Conservation (phyloP, 2,888 invertebrate species). For the Hecatera dysodea region DNA sequence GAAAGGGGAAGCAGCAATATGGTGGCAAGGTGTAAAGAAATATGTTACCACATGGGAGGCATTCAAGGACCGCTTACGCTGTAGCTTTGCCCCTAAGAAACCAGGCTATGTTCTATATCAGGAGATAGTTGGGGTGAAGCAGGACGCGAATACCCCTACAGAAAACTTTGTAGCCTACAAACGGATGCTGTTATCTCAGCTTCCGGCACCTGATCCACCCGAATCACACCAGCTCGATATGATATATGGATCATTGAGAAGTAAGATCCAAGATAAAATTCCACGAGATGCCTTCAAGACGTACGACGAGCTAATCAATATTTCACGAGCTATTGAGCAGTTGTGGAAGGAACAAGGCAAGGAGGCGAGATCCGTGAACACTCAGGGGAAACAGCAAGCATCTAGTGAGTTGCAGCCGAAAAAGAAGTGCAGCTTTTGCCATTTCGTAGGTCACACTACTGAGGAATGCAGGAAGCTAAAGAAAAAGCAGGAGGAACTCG, state of each 20-base stretch:
- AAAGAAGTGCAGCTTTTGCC: not conserved
- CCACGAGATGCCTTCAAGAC: not conserved
- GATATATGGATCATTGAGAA: constrained; percentile 1
- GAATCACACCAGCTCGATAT: not conserved
- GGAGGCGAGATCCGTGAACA: not conserved
- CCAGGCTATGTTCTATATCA: too few species aligned
- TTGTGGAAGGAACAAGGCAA: not conserved
- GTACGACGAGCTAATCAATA: not conserved
- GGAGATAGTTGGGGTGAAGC: too few species aligned
- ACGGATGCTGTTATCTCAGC: not conserved
- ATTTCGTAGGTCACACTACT: too few species aligned
- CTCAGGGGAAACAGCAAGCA: not conserved
- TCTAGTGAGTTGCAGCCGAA: not conserved
- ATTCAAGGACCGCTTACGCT: not conserved
- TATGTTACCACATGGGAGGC: not conserved
- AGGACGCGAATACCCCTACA: too few species aligned
- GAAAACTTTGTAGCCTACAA: too few species aligned
- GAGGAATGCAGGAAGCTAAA: not conserved
- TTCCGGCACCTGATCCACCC: not conserved
- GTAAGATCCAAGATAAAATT: not conserved
- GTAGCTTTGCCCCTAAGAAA: too few species aligned
- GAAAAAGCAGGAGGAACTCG: too few species aligned
- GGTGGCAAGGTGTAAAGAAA: not conserved
- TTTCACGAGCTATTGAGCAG: not conserved
- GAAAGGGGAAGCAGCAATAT: constrained; percentile 1